These are phyloP conservation scores for Anguilla rostrata DNA, from an alignment of 2,113 vertebrate genomes.

Conservation along the genomic window DNA sequence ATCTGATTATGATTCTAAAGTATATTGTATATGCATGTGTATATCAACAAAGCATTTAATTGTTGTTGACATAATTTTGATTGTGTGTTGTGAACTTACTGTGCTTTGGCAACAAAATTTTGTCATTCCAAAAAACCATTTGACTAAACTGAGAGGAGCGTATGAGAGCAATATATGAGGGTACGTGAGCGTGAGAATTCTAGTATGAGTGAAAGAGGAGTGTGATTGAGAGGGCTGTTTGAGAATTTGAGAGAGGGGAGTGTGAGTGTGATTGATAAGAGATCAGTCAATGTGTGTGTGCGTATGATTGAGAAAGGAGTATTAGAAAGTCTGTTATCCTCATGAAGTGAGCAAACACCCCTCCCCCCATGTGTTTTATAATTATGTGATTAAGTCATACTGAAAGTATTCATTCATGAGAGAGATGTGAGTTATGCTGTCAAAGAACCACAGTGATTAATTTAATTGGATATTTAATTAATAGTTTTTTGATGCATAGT, in stretches of 20 bases:
- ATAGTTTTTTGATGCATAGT: slow-evolving; percentile 30
- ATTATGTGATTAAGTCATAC: slow-evolving; percentile 38
- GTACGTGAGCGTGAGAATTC: background rate
- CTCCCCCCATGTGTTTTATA: slow-evolving; percentile 27
- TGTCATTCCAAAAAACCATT: too few species aligned
- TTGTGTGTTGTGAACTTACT: too few species aligned
- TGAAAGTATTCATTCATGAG: slow-evolving; percentile 43
- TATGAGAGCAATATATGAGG: slow-evolving; percentile 12
- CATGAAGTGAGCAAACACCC: background rate
- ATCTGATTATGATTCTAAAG: too few species aligned
- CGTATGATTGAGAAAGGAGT: slow-evolving; percentile 4
- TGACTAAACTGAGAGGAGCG: too few species aligned
- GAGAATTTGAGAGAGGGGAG: too few species aligned
- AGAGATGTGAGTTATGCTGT: slow-evolving; percentile 36
- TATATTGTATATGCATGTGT: too few species aligned
- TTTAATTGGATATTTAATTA: slow-evolving; percentile 44
- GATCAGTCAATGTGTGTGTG: background rate
- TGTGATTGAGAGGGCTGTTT: background rate
- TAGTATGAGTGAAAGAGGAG: background rate
- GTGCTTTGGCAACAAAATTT: too few species aligned
- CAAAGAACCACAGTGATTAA: slow-evolving; percentile 38
- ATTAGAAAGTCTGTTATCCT: too few species aligned
- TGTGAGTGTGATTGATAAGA: background rate
- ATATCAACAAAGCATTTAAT: too few species aligned
- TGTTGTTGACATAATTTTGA: too few species aligned